These are phyloP conservation scores for Noctilio leporinus DNA, from an alignment of 2,113 vertebrate species.

Conservation along the genomic window DNA sequence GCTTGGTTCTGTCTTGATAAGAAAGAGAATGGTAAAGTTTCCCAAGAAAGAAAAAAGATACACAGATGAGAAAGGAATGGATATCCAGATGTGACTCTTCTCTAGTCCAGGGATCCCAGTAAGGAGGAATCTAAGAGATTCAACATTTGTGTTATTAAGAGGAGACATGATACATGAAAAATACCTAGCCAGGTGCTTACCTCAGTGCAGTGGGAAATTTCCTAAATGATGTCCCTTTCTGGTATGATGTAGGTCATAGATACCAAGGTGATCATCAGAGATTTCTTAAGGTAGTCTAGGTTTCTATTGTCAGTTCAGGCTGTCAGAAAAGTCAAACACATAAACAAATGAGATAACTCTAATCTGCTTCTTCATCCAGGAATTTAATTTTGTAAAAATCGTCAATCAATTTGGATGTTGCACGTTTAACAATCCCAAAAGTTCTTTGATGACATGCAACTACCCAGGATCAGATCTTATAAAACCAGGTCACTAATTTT, in stretches of 20 bases:
- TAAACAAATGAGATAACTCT: not conserved
- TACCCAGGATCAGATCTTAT: not conserved
- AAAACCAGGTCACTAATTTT: not conserved
- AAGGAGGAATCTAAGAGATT: not conserved
- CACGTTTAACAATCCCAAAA: not conserved
- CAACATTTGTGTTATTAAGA: not conserved
- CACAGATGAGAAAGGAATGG: slow-evolving; percentile 29
- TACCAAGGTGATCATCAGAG: not conserved
- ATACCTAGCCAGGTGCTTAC: not conserved
- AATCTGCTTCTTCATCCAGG: not conserved
- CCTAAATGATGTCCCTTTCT: not conserved
- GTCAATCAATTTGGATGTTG: not conserved
- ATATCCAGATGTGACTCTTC: slow-evolving; percentile 36
- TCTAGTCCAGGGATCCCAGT: not conserved
- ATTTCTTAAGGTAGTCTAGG: not conserved
- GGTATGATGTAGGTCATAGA: not conserved
- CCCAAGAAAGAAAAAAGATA: slow-evolving; percentile 9
- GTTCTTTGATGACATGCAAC: not conserved
- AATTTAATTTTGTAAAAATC: not conserved
- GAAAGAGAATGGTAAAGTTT: slow-evolving; percentile 47
- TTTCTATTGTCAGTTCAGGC: not conserved
- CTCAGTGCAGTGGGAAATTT: not conserved
- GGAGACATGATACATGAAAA: not conserved
- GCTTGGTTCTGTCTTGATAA: slow-evolving; percentile 25
- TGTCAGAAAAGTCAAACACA: not conserved